Conservation (phyloP, 2,888 invertebrate genomes). For the Ochropacha duplaris region DNA sequence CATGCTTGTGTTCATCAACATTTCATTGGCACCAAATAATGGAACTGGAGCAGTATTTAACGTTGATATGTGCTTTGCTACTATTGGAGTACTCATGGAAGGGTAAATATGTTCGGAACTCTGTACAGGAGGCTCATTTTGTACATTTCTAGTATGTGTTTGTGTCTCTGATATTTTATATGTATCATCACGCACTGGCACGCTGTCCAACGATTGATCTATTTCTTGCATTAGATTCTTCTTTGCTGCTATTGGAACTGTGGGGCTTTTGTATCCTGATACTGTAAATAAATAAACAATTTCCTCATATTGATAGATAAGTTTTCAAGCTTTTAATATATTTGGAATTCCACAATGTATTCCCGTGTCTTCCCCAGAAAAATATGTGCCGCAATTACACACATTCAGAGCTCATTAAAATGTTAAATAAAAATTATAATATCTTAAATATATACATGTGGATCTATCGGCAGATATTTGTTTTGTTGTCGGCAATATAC, state of each 20-base stretch:
- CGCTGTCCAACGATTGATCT: conserved; percentile 60
- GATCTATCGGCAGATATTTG: no score
- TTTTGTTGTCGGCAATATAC: no score
- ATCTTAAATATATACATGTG: no score
- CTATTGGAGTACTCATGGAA: not conserved
- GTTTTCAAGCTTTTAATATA: no score
- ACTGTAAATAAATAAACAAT: conserved; percentile 31
- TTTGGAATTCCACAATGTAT: no score
- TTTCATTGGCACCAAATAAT: conserved; percentile 21
- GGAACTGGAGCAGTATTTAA: conserved; percentile 3
- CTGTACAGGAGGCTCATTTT: not conserved
- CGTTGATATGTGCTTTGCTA: not conserved
- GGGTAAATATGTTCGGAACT: not conserved
- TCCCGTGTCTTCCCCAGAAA: no score
- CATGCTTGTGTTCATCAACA: conserved; percentile 20
- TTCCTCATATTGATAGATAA: no score
- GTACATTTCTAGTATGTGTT: conserved; percentile 18
- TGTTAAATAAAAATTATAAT: no score
- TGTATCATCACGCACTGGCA: conserved; percentile 55
- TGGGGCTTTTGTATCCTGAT: conserved; percentile 28
- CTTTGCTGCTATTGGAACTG: conserved; percentile 29
- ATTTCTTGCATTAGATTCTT: conserved; percentile 42
- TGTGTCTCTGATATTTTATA: conserved; percentile 35
- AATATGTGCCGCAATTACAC: no score
- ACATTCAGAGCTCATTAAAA: no score